Evolutionary conservation across 1,140 invertebrate species (phyloP), one percentile per base, ranked within the genome.

Genomic region (Drosophila willistoni): DNA sequence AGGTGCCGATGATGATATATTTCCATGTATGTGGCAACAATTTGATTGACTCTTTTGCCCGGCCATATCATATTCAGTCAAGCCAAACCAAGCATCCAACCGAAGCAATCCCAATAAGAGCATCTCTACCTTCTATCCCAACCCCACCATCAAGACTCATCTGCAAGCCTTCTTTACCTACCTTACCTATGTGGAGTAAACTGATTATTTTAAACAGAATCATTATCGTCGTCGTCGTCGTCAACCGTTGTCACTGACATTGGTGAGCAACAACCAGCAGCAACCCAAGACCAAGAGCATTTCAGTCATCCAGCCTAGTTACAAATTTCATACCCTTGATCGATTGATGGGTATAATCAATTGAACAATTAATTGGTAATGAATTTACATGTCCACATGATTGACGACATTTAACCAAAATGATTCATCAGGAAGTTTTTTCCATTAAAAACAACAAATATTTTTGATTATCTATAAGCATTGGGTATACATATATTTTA

Each of bases 121-220:
- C 36, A 47, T 22, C 67, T 39, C 59, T 36, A 59, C 63, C 47
- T 39, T 55, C 29, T 25, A 22, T 65, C 44, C 44, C 25, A 61
- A 19, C 44, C 64, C 60, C 25, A 19, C 55, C 29, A 54, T 51
- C 12, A 13, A 17, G 34, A 44, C 1, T 13, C 34, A 29, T 54
- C 55, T 44, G 54, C 47, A 61, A 29, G 17, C 57, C 77, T 81
- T 63, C 74, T 70, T 39, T 73, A 71, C 57, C 77, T 81, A 60
- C 74, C 68, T 39, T 73, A 71, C 77, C 80, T 73, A 89, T 75
- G 77, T 51, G 44, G 44, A 51, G 84, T 89, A 89, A 89, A 89
- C 84, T 89, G 84, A 89, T 89, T 89, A 89, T 89, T 89, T 87
- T 89, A 89, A 89, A 89, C 84, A 89, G 84, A 89, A 89, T 84